phyloP scores from a whole-genome alignment of 1,140 invertebrate genomes.

The Drosophila mauritiana region DNA sequence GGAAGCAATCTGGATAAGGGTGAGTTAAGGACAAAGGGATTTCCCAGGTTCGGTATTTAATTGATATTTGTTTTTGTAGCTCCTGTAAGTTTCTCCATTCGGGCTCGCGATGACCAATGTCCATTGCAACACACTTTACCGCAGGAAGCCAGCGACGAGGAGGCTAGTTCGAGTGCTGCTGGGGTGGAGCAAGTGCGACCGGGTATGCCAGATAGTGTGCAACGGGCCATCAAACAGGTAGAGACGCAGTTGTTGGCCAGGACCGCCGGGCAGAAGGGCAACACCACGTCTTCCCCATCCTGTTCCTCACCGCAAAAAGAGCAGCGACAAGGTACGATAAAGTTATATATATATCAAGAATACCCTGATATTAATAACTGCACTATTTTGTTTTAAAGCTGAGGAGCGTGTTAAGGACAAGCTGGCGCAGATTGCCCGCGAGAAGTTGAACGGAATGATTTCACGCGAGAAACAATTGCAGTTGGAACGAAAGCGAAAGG shows the following conservation, averaged over 20 bases:
- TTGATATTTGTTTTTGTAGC: constrained; percentile 73
- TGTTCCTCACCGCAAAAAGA: constrained; percentile 56
- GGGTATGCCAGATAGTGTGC: constrained; percentile 74
- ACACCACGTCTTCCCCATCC: background rate
- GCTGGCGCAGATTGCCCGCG: constrained; percentile 87
- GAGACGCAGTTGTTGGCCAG: constrained; percentile 74
- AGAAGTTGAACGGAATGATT: constrained; percentile 86
- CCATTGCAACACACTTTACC: constrained; percentile 89
- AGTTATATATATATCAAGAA: background rate
- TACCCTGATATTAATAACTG: background rate
- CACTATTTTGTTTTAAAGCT: constrained; percentile 52
- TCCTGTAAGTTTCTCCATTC: constrained; percentile 92
- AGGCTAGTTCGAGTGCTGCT: constrained; percentile 81
- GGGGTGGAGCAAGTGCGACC: constrained; percentile 44
- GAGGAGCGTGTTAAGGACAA: constrained; percentile 89
- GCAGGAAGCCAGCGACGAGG: constrained; percentile 90
- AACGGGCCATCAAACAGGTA: constrained; percentile 79
- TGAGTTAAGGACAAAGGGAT: background rate
- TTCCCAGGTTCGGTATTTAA: background rate
- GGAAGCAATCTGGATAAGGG: constrained; percentile 39
- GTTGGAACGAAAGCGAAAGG: constrained; percentile 89
- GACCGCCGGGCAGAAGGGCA: constrained; percentile 37
- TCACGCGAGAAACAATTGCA: constrained; percentile 89
- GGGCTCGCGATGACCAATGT: constrained; percentile 90
- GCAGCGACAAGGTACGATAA: constrained; percentile 61